A percentile compares a stretch with the other conserved stretches of the same genome.
These are phyloP conservation scores for Diarsia dahlii DNA, from an alignment of 2,888 invertebrate species.

Conservation along the genomic window DNA sequence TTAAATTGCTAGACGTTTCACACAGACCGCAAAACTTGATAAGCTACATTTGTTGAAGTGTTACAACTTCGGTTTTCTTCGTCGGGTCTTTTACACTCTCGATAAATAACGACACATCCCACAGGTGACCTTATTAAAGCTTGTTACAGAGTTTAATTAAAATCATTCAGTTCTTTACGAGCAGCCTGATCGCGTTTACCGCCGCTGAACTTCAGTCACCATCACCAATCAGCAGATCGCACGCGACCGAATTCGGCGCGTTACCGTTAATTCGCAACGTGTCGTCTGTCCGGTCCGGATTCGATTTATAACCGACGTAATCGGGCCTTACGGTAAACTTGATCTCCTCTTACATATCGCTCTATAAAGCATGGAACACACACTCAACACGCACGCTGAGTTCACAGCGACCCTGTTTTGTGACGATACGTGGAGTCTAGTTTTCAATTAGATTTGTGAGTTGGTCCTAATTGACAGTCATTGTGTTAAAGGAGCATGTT, in stretches of 20 bases:
- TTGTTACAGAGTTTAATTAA: conserved; percentile 49
- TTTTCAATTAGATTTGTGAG: conserved; percentile 58
- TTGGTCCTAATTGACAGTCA: conserved; percentile 45
- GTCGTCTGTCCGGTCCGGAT: conserved; percentile 71
- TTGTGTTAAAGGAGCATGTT: conserved; percentile 39
- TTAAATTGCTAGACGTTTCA: conserved; percentile 54
- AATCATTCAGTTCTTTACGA: conserved; percentile 35
- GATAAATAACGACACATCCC: conserved; percentile 38
- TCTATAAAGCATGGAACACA: conserved; percentile 73
- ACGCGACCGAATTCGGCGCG: conserved; percentile 81
- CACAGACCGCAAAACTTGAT: conserved; percentile 50
- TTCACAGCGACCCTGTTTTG: conserved; percentile 64
- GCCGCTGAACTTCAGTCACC: conserved; percentile 58
- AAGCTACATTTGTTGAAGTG: conserved; percentile 46
- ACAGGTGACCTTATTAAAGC: conserved; percentile 39
- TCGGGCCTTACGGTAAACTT: conserved; percentile 84
- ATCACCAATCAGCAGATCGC: conserved; percentile 59
- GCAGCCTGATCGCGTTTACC: conserved; percentile 45
- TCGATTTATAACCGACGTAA: conserved; percentile 88
- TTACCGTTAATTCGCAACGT: conserved; percentile 82
- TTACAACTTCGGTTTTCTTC: conserved; percentile 24
- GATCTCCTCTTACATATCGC: conserved; percentile 75
- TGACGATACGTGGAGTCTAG: conserved; percentile 58
- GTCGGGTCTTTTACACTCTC: conserved; percentile 4
- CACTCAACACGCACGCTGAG: conserved; percentile 61